phyloP scores from a whole-genome alignment of 2,888 invertebrate species.

The Cosmopolites sordidus region DNA sequence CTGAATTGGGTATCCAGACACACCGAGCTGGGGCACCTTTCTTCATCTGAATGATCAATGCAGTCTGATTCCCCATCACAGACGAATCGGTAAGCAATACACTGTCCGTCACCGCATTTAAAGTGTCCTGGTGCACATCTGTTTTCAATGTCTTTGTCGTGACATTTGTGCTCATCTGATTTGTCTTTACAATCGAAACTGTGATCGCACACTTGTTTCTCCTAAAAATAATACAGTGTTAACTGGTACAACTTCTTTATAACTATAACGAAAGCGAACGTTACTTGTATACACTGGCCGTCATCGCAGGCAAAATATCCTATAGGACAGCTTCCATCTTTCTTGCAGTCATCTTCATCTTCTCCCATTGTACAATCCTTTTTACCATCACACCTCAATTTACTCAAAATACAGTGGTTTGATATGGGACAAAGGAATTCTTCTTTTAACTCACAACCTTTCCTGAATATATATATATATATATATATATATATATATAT shows the following conservation, averaged over 20 bases:
- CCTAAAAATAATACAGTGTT: conserved; percentile 15
- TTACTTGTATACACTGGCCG: conserved; percentile 41
- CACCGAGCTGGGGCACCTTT: conserved; percentile 40
- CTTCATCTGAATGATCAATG: conserved; percentile 50
- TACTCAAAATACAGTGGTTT: conserved; percentile 47
- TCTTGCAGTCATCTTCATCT: conserved; percentile 45
- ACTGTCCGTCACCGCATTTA: conserved; percentile 51
- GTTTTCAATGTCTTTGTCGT: conserved; percentile 20
- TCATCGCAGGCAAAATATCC: conserved; percentile 54
- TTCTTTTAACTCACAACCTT: conserved; percentile 47
- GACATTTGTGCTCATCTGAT: conserved; percentile 56
- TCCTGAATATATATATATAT: neutral
- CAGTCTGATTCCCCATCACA: conserved; percentile 55
- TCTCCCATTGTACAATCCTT: conserved; percentile 44
- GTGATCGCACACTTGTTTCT: conserved; percentile 51
- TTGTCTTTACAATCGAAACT: conserved; percentile 54
- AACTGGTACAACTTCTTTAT: too few relatives aligned
- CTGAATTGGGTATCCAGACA: conserved; percentile 42
- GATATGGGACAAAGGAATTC: conserved; percentile 49
- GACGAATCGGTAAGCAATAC: conserved; percentile 49
- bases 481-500: too few relatives aligned
- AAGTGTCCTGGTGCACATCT: conserved; percentile 50
- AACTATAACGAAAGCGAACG: too few relatives aligned
- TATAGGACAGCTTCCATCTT: conserved; percentile 41
- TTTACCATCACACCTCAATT: conserved; percentile 41